Percentiles rank a stretch among this genome's conserved stretches.
Evolutionary conservation across 2,888 invertebrate genomes (phyloP).

Genomic region (Tinea semifulvella): DNA sequence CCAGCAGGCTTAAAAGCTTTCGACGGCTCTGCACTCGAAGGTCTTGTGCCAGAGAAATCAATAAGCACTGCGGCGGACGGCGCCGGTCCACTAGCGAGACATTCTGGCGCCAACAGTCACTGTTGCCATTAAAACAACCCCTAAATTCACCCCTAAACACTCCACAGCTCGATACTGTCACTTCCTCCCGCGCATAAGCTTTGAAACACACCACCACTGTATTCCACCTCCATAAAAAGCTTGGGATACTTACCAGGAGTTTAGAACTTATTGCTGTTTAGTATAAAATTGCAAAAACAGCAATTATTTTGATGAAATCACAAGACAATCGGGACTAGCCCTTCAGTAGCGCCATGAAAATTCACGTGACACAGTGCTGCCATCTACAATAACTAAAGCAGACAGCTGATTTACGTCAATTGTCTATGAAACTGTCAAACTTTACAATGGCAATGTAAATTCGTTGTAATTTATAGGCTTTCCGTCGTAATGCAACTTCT

Average conservation of each 20-base stretch:
- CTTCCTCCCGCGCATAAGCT: slow-evolving; percentile 50
- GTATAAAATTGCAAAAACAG: slow-evolving; percentile 55
- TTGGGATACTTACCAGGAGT: slow-evolving; percentile 50
- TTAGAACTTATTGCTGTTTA: slow-evolving; percentile 59
- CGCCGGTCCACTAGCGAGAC: slow-evolving; percentile 48
- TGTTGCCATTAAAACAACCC: slow-evolving; percentile 33
- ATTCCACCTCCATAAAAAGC: slow-evolving; percentile 15
- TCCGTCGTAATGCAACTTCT: not conserved
- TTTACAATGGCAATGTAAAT: too few relatives aligned
- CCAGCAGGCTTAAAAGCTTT: not conserved
- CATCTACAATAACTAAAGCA: slow-evolving; percentile 57
- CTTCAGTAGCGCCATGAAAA: slow-evolving; percentile 67
- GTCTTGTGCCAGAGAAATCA: slow-evolving; percentile 31
- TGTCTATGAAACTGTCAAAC: slow-evolving; percentile 43
- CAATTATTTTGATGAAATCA: slow-evolving; percentile 62
- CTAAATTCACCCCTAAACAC: slow-evolving; percentile 47
- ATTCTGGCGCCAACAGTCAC: slow-evolving; percentile 40
- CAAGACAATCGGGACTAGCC: slow-evolving; percentile 66
- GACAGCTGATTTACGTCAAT: slow-evolving; percentile 68
- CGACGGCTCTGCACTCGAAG: not conserved
- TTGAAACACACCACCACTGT: slow-evolving; percentile 16
- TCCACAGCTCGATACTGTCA: slow-evolving; percentile 50
- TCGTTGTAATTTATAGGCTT: not conserved
- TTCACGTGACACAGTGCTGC: slow-evolving; percentile 73
- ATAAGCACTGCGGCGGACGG: slow-evolving; percentile 31